Percentiles rank a stretch among this genome's conserved stretches.
These are phyloP conservation scores for Drosophila nigromelanica DNA, from an alignment of 1,140 invertebrate species.

Conservation along the genomic window DNA sequence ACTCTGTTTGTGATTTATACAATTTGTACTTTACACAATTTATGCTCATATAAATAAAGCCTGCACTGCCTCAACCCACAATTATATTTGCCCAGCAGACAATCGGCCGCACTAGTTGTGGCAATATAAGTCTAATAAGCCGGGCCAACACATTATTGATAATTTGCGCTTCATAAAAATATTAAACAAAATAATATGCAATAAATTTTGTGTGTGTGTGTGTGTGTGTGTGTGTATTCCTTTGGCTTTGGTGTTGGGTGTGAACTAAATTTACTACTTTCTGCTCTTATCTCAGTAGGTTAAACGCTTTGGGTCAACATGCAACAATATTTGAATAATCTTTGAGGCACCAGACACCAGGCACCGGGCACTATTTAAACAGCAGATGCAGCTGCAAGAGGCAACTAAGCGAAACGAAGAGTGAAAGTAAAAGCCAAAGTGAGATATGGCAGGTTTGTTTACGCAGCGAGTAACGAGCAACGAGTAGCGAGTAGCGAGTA, in stretches of 20 bases:
- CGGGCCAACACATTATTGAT: slow-evolving; percentile 55
- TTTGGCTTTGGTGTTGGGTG: slow-evolving; percentile 18
- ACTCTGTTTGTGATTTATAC: too few relatives aligned
- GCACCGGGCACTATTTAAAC: slow-evolving; percentile 42
- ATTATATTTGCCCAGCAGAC: slow-evolving; percentile 10
- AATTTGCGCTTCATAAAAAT: slow-evolving; percentile 65
- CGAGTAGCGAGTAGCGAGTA: neutral
- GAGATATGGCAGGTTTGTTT: slow-evolving; percentile 7
- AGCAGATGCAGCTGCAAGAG: slow-evolving; percentile 49
- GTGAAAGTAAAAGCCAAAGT: neutral
- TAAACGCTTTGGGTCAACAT: slow-evolving; percentile 66
- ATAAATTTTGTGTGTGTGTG: slow-evolving; percentile 57
- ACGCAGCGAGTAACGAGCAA: neutral
- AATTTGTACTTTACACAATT: too few relatives aligned
- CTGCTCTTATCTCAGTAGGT: slow-evolving; percentile 61
- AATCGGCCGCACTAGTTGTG: neutral
- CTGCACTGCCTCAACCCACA: neutral
- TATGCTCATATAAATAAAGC: too few relatives aligned
- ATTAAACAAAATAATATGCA: slow-evolving; percentile 66
- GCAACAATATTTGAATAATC: slow-evolving; percentile 80
- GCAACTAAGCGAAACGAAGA: slow-evolving; percentile 9
- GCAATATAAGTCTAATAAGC: slow-evolving; percentile 22
- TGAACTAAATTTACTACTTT: slow-evolving; percentile 66
- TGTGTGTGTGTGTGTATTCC: slow-evolving; percentile 5
- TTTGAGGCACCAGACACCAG: slow-evolving; percentile 24